Evolutionary conservation across 2,888 invertebrate genomes (phyloP).

Genomic region (Aleiodes testaceus): DNA sequence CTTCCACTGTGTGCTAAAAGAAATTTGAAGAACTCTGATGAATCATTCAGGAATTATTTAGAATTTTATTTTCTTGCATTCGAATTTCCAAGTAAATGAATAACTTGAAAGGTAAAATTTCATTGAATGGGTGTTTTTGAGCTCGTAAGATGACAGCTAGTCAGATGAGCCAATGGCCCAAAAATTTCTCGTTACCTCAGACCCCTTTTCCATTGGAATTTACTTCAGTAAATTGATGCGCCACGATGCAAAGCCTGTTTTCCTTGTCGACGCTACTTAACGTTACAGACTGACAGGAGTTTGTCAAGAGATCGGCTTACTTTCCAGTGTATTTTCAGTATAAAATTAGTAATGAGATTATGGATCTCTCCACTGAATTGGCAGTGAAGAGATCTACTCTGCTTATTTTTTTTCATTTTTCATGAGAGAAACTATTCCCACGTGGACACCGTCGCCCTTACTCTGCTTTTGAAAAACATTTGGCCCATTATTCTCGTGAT

Average conservation of each 20-base stretch:
- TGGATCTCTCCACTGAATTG: constrained; percentile 24
- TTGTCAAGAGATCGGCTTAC: constrained; percentile 55
- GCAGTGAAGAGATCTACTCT: background rate
- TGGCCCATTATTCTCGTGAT: constrained; percentile 10
- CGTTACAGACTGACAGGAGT: constrained; percentile 16
- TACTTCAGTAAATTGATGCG: constrained; percentile 50
- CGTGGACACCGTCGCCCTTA: background rate
- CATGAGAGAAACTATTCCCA: constrained; percentile 5
- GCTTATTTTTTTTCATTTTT: constrained; percentile 19
- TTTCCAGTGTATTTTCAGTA: constrained; percentile 50
- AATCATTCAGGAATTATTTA: no score
- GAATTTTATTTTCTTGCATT: no score
- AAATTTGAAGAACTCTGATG: no score
- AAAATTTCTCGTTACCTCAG: background rate
- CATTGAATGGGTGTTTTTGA: background rate
- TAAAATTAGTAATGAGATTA: constrained; percentile 54
- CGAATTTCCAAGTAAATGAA: no score
- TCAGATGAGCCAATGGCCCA: constrained; percentile 8
- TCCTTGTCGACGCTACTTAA: constrained; percentile 54
- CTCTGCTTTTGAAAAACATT: constrained; percentile 6
- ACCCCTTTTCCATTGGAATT: constrained; percentile 16
- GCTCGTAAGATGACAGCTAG: background rate
- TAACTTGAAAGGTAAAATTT: no score
- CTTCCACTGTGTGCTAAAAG: background rate
- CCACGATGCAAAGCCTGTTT: constrained; percentile 59